Evolutionary conservation across 2,113 vertebrate species (phyloP).

Genomic region (Mesocricetus auratus): DNA sequence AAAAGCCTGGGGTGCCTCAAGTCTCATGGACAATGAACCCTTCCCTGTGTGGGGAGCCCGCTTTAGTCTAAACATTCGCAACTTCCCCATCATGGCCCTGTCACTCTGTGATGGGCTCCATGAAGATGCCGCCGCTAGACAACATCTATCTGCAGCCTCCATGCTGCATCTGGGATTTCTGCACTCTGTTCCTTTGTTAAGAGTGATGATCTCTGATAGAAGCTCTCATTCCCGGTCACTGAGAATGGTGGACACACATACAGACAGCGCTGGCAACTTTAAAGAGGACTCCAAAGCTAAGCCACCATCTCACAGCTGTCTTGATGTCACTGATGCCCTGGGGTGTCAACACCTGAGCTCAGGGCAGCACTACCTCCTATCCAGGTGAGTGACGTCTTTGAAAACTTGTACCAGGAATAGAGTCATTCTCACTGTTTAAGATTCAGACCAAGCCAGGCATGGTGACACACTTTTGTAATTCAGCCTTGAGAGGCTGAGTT

Average conservation of each 20-base stretch:
- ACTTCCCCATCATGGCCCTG: fast-evolving
- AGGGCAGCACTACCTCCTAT: neutral
- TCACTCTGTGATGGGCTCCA: neutral
- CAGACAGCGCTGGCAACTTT: neutral
- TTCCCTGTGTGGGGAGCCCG: neutral
- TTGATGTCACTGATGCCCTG: neutral
- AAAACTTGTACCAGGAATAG: neutral
- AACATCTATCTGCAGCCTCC: neutral
- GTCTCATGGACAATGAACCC: neutral
- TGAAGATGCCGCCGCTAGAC: too few relatives aligned
- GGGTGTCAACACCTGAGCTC: neutral
- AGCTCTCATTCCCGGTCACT: neutral
- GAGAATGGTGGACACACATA: neutral
- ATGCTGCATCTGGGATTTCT: neutral
- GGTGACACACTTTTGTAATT: neutral
- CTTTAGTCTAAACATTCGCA: neutral
- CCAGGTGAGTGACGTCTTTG: neutral
- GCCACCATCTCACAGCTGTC: neutral
- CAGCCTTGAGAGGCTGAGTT: neutral
- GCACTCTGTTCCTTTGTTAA: slow-evolving; percentile 12
- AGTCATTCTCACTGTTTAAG: neutral
- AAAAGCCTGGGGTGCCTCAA: neutral
- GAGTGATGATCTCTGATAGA: neutral
- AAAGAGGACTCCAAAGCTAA: neutral
- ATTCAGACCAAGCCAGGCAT: neutral